Evolutionary conservation across 2,113 vertebrate species (phyloP).

Genomic region (Tachycineta bicolor): DNA sequence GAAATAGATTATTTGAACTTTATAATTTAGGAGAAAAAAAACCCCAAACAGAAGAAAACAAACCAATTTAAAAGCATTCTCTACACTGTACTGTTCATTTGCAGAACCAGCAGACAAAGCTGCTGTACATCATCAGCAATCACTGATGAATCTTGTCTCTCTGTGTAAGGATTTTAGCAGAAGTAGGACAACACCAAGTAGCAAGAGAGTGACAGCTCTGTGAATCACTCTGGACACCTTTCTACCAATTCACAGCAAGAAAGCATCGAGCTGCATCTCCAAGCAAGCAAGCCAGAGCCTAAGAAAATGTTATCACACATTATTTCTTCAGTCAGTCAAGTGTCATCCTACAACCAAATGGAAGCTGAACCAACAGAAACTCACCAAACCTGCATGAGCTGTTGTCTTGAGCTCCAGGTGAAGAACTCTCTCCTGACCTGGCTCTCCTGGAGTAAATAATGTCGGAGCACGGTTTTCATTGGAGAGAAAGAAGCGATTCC

Average conservation of each 20-base stretch:
- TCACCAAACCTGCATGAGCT: constrained; percentile 93
- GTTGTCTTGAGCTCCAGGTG: constrained; percentile 91
- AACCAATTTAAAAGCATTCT: not conserved
- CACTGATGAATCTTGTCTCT: not conserved
- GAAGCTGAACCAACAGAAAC: not conserved
- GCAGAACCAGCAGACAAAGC: not conserved
- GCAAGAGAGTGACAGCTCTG: not conserved
- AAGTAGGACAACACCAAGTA: not conserved
- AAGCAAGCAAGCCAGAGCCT: not conserved
- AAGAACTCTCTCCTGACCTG: constrained; percentile 84
- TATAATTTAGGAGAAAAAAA: not conserved
- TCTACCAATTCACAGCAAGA: not conserved
- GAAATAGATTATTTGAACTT: not conserved
- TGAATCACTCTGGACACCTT: not conserved
- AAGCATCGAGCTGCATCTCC: not conserved
- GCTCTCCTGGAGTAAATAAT: constrained; percentile 78
- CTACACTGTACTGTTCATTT: not conserved
- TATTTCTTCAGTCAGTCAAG: not conserved
- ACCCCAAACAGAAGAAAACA: fast-evolving
- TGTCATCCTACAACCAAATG: not conserved
- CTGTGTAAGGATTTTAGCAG: not conserved
- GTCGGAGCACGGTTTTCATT: constrained; percentile 90
- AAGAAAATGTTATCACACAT: not conserved
- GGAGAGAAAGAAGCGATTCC: constrained; percentile 92
- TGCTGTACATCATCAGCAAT: not conserved